phyloP scores from a whole-genome alignment of 1,140 invertebrate genomes.

The Antheraea pernyi region DNA sequence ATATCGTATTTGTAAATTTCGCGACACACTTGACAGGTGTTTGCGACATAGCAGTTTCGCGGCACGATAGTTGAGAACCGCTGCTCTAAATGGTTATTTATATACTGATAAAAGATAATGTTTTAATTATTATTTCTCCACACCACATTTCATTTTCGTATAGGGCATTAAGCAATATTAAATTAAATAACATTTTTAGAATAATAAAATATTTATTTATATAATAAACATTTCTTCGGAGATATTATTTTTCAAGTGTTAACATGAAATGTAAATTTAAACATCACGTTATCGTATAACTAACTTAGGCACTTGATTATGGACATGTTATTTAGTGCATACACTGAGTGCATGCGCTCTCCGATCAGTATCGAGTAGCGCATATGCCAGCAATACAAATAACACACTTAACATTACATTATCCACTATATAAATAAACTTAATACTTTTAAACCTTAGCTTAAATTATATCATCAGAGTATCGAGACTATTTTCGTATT shows the following conservation, averaged over 20 bases:
- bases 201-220: conserved; percentile 42
- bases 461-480: conserved; percentile 26
- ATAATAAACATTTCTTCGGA: conserved; percentile 6
- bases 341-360: background rate
- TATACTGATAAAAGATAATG: too few species aligned
- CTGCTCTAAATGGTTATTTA: too few species aligned
- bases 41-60: too few species aligned
- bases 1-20: too few species aligned
- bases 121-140: too few species aligned
- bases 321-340: conserved; percentile 29
- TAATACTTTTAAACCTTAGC: conserved; percentile 49
- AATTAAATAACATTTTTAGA: conserved; percentile 19
- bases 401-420: conserved; percentile 28
- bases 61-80: too few species aligned
- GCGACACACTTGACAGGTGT: too few species aligned
- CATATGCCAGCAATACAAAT: background rate
- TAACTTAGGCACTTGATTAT: conserved; percentile 43
- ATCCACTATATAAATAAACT: conserved; percentile 63
- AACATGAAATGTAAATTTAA: conserved; percentile 26
- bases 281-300: conserved; percentile 33
- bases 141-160: too few species aligned
- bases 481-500: background rate
- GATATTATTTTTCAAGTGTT: conserved; percentile 22
- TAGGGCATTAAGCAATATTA: background rate
- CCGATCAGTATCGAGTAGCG: conserved; percentile 14